Evolutionary conservation across 1,140 invertebrate species (phyloP).

Genomic region (Venturia canescens): DNA sequence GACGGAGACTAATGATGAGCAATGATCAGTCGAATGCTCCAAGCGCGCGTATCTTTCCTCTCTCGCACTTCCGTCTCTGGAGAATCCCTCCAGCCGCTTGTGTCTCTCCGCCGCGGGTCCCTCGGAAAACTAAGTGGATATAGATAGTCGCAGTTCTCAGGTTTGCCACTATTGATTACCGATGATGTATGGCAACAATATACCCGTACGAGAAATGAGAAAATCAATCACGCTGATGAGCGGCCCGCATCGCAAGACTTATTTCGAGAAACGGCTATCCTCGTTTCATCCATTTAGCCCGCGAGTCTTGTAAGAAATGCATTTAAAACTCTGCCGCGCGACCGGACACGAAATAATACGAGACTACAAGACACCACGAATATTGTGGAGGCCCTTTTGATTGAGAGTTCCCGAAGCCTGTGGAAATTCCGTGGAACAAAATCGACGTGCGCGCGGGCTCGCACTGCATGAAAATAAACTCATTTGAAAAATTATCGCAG

Average conservation of each 20-base stretch:
- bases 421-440: too few species aligned
- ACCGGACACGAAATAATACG: too few species aligned
- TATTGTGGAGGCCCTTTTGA: too few species aligned
- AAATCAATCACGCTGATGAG: slow-evolving; percentile 47
- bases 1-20: slow-evolving; percentile 52
- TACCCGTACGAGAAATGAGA: slow-evolving; percentile 44
- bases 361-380: too few species aligned
- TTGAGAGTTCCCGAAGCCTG: too few species aligned
- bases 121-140: slow-evolving; percentile 46
- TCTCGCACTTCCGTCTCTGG: slow-evolving; percentile 24
- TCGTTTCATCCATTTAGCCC: background rate
- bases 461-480: too few species aligned
- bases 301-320: too few species aligned
- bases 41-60: slow-evolving; percentile 23
- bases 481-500: too few species aligned
- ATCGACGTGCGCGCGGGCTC: too few species aligned
- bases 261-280: slow-evolving; percentile 8
- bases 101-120: slow-evolving; percentile 12
- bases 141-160: slow-evolving; percentile 47
- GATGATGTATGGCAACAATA: slow-evolving; percentile 54
- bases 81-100: background rate
- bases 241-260: background rate
- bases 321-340: too few species aligned
- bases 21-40: slow-evolving; percentile 50
- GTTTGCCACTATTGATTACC: slow-evolving; percentile 53